Conservation (phyloP, 1,140 invertebrate species). For the Kradibia gibbosae region DNA sequence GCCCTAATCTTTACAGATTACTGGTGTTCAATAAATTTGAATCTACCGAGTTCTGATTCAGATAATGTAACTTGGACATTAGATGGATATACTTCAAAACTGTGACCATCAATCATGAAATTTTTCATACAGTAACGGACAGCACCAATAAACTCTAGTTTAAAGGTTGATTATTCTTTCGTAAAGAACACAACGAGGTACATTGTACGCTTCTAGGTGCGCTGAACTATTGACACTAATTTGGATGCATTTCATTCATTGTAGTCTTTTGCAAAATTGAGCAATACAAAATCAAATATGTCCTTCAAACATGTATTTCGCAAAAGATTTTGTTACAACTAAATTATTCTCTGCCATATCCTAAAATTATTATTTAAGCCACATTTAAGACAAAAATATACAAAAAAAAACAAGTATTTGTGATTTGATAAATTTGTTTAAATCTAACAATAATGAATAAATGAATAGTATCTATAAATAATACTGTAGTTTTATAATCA, state of each 20-base stretch:
- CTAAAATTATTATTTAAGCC: not conserved
- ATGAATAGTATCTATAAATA: too few relatives aligned
- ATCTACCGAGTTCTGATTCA: not conserved
- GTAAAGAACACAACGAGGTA: not conserved
- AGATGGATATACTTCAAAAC: not conserved
- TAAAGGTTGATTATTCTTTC: not conserved
- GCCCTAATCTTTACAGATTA: too few relatives aligned
- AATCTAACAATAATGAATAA: too few relatives aligned
- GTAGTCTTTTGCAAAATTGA: not conserved
- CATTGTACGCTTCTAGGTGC: not conserved
- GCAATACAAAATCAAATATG: not conserved
- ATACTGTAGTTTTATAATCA: too few relatives aligned
- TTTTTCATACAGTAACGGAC: not conserved
- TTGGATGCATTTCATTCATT: not conserved
- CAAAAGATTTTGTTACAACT: not conserved
- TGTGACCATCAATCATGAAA: not conserved
- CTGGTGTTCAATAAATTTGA: not conserved
- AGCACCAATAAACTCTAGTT: not conserved
- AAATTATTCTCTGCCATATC: not conserved
- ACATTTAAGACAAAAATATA: too few relatives aligned
- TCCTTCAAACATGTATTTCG: not conserved
- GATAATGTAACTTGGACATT: not conserved
- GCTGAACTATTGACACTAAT: not conserved
- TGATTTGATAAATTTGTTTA: too few relatives aligned
- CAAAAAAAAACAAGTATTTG: too few relatives aligned